Evolutionary conservation across 2,888 invertebrate genomes (phyloP).

Genomic region (Calameuta pallipes): DNA sequence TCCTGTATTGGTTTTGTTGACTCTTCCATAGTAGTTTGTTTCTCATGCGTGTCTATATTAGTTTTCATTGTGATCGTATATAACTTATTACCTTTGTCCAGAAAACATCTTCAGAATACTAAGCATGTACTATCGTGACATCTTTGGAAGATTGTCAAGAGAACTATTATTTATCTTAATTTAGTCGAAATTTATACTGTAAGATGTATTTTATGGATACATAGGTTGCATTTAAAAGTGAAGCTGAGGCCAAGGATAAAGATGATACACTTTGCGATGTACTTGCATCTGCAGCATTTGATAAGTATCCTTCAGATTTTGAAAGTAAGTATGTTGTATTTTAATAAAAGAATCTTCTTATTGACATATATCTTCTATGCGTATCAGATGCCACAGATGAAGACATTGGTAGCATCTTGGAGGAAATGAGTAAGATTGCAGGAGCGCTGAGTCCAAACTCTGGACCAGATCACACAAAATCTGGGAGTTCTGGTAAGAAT

Average conservation of each 20-base stretch:
- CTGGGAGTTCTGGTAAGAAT: slow-evolving; percentile 45
- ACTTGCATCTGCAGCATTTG: slow-evolving; percentile 57
- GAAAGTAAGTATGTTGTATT: slow-evolving; percentile 49
- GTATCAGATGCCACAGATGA: slow-evolving; percentile 59
- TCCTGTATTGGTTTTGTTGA: neutral
- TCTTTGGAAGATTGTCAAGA: neutral
- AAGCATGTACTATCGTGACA: neutral
- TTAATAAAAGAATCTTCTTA: neutral
- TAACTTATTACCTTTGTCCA: neutral
- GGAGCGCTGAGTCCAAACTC: slow-evolving; percentile 55
- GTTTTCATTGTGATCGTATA: neutral
- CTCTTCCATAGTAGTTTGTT: neutral
- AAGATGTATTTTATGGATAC: neutral
- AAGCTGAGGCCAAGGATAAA: slow-evolving; percentile 46
- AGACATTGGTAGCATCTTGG: slow-evolving; percentile 61
- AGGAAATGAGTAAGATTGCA: slow-evolving; percentile 62
- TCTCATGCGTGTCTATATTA: neutral
- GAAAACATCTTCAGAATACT: neutral
- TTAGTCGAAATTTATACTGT: neutral
- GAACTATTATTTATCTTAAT: neutral
- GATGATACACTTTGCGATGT: slow-evolving; percentile 58
- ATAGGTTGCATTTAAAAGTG: slow-evolving; percentile 47
- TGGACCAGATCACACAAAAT: slow-evolving; percentile 45
- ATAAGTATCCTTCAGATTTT: slow-evolving; percentile 61
- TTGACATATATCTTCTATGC: neutral